Evolutionary conservation across 2,888 invertebrate genomes (phyloP), one percentile per base, ranked within the genome.

Genomic region (Saturnia japonica): DNA sequence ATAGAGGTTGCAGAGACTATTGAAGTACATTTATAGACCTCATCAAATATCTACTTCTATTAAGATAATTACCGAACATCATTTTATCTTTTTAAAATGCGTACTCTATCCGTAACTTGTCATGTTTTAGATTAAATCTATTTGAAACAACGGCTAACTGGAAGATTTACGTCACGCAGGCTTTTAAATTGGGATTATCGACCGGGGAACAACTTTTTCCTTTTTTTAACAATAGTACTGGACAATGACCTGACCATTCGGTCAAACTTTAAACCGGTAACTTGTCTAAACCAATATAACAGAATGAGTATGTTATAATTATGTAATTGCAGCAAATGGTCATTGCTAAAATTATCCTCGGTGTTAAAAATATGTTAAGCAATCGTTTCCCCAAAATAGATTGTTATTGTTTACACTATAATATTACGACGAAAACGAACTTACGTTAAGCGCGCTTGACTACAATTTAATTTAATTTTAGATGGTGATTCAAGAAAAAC

Each of bases 151-250:
- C 57, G 57, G 45, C 67, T 60, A 22, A 54, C 54, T 22, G 54
- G 22, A 54, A 22, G 22, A 45, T 70, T 80, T 71, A 81, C 83
- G 83, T 82, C 84, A 83, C 83, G 78, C 81, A 84, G 82, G 77
- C 74, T 78, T 77, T 76, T 71, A 69, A 75, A 68, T 68, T 74
- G 74, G 74, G 80, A 82, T 76, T 76, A 69, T 73, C 70, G 75
- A 70, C 70, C 71, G 68, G 70, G 67, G 57, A 71, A 71, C 68
- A 71, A 71, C 70, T 47, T 40, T 28, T 45, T 47, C 60, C 1
- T 60, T 60, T 60, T n/a, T 60, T 14, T 60, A 60, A 60, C 57
- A 60, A 60, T 60, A 25, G 28, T 19, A 14, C 12, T 60, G 57
- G 57, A 28, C 28, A 60, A 28, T 60, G 57, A 60, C 57, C 57